Conservation (phyloP, 2,113 vertebrate genomes). For the Sialia sialis region DNA sequence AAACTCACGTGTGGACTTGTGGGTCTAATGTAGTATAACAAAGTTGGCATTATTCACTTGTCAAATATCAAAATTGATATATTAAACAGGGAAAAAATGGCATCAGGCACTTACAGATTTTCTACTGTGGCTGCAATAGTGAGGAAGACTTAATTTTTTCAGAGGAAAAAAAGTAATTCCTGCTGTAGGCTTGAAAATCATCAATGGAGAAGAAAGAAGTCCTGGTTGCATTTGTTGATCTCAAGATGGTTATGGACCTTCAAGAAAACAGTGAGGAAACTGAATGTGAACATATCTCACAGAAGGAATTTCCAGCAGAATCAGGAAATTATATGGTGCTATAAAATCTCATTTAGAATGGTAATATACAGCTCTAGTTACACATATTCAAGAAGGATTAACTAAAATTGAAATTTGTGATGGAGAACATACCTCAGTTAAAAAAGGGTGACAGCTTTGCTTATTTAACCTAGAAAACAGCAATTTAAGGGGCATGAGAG, state of each 20-base stretch:
- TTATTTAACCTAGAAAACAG: background rate
- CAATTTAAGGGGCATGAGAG: background rate
- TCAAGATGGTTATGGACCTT: background rate
- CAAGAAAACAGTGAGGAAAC: background rate
- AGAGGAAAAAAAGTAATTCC: background rate
- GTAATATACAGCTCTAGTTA: background rate
- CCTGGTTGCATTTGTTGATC: background rate
- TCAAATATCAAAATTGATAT: background rate
- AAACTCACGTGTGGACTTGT: accelerated
- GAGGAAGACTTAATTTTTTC: background rate
- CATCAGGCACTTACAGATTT: background rate
- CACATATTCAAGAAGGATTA: background rate
- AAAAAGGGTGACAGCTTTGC: background rate
- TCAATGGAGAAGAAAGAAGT: background rate
- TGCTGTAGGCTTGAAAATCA: background rate
- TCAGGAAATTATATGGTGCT: background rate
- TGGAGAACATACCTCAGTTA: background rate
- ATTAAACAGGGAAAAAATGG: background rate
- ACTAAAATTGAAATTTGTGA: background rate
- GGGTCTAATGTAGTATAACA: background rate
- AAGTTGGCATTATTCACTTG: background rate
- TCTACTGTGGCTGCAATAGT: background rate
- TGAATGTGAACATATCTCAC: background rate
- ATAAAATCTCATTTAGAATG: background rate
- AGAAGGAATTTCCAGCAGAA: background rate